Percentiles rank a stretch among this genome's conserved stretches.
Evolutionary conservation across 2,113 vertebrate genomes (phyloP).

Genomic region (Rafetus swinhoei): DNA sequence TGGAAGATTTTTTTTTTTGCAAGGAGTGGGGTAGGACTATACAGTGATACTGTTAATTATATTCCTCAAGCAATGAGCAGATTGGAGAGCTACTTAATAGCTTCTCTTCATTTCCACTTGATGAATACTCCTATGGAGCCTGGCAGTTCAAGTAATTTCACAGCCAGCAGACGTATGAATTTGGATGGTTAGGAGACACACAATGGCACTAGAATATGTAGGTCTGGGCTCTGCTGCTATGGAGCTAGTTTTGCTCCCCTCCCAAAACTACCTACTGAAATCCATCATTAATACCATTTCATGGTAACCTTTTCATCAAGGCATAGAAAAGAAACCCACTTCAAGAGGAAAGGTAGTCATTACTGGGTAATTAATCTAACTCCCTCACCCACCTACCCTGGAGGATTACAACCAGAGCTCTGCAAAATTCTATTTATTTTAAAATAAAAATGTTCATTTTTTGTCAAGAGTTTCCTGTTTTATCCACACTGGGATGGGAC

Average conservation of each 20-base stretch:
- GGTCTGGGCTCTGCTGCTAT: not conserved
- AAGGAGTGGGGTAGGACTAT: not conserved
- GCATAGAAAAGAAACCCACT: fast-evolving
- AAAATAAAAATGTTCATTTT: not conserved
- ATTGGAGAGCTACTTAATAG: fast-evolving
- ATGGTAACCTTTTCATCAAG: not conserved
- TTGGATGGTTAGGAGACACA: not conserved
- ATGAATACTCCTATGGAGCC: not conserved
- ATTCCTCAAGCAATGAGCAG: fast-evolving
- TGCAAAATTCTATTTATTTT: not conserved
- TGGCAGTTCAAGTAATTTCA: too few relatives aligned
- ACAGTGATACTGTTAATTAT: too few relatives aligned
- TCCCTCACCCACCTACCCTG: not conserved
- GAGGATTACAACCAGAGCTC: not conserved
- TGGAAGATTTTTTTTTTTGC: not conserved
- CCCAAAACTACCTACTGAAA: not conserved
- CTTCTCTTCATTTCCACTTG: not conserved
- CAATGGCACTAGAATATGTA: fast-evolving
- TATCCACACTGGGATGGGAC: not conserved
- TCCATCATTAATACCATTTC: not conserved
- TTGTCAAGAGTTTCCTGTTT: not conserved
- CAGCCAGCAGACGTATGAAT: not conserved
- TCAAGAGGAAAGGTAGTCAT: not conserved
- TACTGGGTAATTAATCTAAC: not conserved
- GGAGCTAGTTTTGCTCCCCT: not conserved